These are phyloP conservation scores for Drosophila ficusphila DNA, from an alignment of 1,140 invertebrate species.

Conservation along the genomic window DNA sequence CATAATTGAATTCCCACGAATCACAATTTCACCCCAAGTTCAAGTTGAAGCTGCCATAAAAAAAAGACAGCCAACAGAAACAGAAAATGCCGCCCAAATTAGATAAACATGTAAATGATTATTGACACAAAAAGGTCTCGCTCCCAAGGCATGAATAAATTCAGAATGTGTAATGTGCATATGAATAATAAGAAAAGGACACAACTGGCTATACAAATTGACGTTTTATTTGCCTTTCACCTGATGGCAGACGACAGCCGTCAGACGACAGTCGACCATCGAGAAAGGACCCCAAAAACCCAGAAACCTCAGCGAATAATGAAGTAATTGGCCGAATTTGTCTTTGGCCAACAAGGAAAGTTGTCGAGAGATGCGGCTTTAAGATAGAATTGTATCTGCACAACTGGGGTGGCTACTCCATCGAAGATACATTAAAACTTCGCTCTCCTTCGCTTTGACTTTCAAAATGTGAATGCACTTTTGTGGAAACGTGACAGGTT, in stretches of 20 bases:
- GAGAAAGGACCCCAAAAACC: conserved; percentile 19
- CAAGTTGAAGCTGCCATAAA: conserved; percentile 38
- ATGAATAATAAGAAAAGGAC: conserved; percentile 78
- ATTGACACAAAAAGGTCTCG: conserved; percentile 63
- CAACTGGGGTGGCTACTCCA: conserved; percentile 28
- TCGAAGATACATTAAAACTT: conserved; percentile 67
- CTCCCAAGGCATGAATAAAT: conserved; percentile 50
- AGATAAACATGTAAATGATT: conserved; percentile 79
- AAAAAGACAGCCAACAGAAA: neutral
- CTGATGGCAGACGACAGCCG: conserved; percentile 66
- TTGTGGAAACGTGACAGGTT: conserved; percentile 71
- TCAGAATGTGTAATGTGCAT: conserved; percentile 75
- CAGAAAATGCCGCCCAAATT: conserved; percentile 64
- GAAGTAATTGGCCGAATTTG: conserved; percentile 70
- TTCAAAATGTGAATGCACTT: conserved; percentile 79
- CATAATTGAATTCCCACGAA: conserved; percentile 34
- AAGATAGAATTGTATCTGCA: conserved; percentile 54
- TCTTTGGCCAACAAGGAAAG: conserved; percentile 50
- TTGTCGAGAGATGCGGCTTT: conserved; percentile 30
- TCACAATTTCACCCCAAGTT: conserved; percentile 38
- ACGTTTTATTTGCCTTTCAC: conserved; percentile 81
- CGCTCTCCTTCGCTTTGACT: conserved; percentile 58
- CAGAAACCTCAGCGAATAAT: conserved; percentile 59
- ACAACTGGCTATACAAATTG: conserved; percentile 76
- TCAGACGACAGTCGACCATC: conserved; percentile 34